Conservation (phyloP, 2,113 vertebrate species). For the Bubalus kerabau region DNA sequence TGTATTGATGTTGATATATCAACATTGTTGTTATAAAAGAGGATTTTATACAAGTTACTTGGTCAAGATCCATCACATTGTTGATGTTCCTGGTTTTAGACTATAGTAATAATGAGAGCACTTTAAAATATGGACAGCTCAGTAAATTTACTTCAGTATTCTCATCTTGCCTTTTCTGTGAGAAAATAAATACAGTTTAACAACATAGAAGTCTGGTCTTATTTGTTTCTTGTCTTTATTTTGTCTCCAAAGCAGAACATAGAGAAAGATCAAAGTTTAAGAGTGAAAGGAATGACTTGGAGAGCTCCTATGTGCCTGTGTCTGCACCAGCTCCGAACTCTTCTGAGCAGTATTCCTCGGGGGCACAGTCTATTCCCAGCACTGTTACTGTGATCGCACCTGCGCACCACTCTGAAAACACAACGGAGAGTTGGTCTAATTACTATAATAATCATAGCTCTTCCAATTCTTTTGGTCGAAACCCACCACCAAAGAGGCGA, state of each 20-base stretch:
- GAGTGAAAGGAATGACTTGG: slow-evolving; percentile 82
- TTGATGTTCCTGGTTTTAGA: slow-evolving; percentile 36
- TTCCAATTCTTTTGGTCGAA: slow-evolving; percentile 89
- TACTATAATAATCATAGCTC: slow-evolving; percentile 91
- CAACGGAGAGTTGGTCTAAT: slow-evolving; percentile 96
- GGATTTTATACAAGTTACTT: not conserved
- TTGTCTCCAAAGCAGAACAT: slow-evolving; percentile 78
- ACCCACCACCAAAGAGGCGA: slow-evolving; percentile 88
- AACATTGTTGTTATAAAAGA: not conserved
- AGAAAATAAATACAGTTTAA: not conserved
- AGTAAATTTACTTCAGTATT: not conserved
- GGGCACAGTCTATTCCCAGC: slow-evolving; percentile 86
- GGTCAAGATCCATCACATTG: not conserved
- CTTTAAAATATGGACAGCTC: slow-evolving; percentile 8
- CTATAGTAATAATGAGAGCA: not conserved
- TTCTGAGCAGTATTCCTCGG: slow-evolving; percentile 84
- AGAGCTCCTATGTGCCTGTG: slow-evolving; percentile 84
- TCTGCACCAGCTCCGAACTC: slow-evolving; percentile 76
- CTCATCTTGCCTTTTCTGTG: not conserved
- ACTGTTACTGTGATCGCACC: slow-evolving; percentile 87
- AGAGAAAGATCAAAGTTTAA: slow-evolving; percentile 87
- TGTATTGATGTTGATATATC: not conserved
- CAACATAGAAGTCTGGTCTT: not conserved
- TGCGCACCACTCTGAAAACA: slow-evolving; percentile 94
- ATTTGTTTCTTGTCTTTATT: slow-evolving; percentile 26